phyloP scores from a whole-genome alignment of 1,140 invertebrate species.

The Drosophila tropicalis region DNA sequence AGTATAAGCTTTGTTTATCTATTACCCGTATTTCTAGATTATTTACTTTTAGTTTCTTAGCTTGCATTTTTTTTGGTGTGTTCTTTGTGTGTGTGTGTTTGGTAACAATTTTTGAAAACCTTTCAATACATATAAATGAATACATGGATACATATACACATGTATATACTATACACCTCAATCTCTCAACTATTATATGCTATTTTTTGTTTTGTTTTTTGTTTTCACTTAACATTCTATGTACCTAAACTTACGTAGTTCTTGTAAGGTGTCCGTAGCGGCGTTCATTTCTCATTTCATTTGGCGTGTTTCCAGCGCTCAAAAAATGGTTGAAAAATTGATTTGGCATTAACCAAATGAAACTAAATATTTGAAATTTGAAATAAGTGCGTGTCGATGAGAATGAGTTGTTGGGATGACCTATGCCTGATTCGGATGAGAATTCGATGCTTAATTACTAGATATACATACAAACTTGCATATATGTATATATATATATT shows the following conservation, averaged over 20 bases:
- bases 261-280: constrained; percentile 74
- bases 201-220: constrained; percentile 3
- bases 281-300: constrained; percentile 58
- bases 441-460: constrained; percentile 2
- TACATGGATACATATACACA: constrained; percentile 41
- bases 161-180: constrained; percentile 19
- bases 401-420: neutral
- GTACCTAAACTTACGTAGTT: constrained; percentile 49
- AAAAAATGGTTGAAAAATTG: constrained; percentile 44
- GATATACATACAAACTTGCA: neutral
- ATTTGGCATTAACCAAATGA: no score
- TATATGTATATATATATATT: neutral
- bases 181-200: constrained; percentile 8
- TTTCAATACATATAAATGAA: constrained; percentile 34
- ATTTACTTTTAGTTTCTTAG: constrained; percentile 18
- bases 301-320: constrained; percentile 33
- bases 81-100: constrained; percentile 13
- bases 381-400: constrained; percentile 3
- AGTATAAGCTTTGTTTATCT: constrained; percentile 23
- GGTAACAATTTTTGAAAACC: constrained; percentile 61
- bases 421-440: constrained; percentile 1
- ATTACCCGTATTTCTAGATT: constrained; percentile 56
- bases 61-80: neutral
- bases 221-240: constrained; percentile 46
- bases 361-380: constrained; percentile 32